phyloP scores from a whole-genome alignment of 2,797 vertebrate genomes.

The Melanotaenia boesemani region DNA sequence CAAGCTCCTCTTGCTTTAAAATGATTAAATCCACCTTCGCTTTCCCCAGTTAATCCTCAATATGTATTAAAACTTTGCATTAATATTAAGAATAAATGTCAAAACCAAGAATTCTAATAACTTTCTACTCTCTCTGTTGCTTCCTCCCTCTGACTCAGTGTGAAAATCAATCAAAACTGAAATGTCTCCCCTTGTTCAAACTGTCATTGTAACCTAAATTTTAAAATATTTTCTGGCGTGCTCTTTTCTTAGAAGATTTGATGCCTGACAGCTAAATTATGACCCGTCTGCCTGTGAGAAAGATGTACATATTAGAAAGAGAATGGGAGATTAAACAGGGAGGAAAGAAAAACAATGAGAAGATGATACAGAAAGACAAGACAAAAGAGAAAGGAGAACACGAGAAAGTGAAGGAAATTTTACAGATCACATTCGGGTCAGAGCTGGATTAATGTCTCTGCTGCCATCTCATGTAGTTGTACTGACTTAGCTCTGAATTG shows the following conservation, averaged over 20 bases:
- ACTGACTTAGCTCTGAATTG: slow-evolving; percentile 10
- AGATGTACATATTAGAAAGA: not conserved
- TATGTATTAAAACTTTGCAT: not conserved
- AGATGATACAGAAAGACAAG: not conserved
- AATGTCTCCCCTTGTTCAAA: not conserved
- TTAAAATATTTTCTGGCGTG: not conserved
- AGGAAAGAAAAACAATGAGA: not conserved
- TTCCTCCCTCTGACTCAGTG: not conserved
- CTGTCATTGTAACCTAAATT: not conserved
- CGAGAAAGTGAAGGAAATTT: not conserved
- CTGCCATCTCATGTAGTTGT: not conserved
- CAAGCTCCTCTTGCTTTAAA: not conserved
- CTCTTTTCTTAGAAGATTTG: slow-evolving; percentile 17
- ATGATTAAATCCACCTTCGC: slow-evolving; percentile 1
- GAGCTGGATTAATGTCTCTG: slow-evolving; percentile 5
- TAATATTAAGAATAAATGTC: not conserved
- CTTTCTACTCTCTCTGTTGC: not conserved
- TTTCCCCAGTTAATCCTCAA: slow-evolving; percentile 4
- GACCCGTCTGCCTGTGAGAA: slow-evolving; percentile 11
- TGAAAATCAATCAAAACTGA: not conserved
- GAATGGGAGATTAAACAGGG: not conserved
- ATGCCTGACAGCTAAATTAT: slow-evolving; percentile 12
- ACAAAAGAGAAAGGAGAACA: not conserved
- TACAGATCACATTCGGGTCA: slow-evolving; percentile 6
- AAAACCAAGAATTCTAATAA: not conserved